Percentiles rank a stretch among this genome's conserved stretches.
Conservation (phyloP, 1,140 invertebrate species). For the Dryas iulia region DNA sequence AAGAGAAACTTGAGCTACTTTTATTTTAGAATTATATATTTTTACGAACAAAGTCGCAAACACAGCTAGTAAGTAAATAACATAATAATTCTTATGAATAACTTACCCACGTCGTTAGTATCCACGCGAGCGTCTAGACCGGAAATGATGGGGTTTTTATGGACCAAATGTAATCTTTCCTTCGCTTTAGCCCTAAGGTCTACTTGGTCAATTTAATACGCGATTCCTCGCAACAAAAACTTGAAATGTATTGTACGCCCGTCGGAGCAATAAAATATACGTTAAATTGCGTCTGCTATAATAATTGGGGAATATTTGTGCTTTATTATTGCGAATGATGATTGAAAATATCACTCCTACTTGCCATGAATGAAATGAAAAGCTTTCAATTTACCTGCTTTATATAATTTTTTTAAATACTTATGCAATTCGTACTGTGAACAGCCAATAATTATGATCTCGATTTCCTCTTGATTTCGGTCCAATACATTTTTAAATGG, state of each 20-base stretch:
- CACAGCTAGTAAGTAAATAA: constrained; percentile 26
- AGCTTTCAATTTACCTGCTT: neutral
- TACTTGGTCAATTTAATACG: constrained; percentile 1
- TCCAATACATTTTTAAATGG: neutral
- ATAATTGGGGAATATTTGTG: neutral
- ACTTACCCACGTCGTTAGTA: constrained; percentile 51
- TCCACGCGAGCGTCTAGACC: constrained; percentile 62
- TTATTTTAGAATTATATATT: no score
- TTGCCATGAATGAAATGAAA: neutral
- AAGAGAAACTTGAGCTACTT: no score
- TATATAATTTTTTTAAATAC: neutral
- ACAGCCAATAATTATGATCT: neutral
- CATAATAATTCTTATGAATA: constrained; percentile 42
- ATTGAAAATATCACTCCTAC: neutral
- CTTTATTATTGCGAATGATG: neutral
- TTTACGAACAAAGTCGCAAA: no score
- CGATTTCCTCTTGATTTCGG: neutral
- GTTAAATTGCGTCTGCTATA: neutral
- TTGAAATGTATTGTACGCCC: neutral
- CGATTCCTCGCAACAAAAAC: neutral
- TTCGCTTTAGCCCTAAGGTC: neutral
- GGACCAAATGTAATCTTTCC: constrained; percentile 19
- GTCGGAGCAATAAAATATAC: neutral
- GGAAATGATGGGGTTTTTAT: constrained; percentile 54
- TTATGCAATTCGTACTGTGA: neutral